Evolutionary conservation across 2,888 invertebrate genomes (phyloP).

Genomic region (Entomobrya multifasciata): DNA sequence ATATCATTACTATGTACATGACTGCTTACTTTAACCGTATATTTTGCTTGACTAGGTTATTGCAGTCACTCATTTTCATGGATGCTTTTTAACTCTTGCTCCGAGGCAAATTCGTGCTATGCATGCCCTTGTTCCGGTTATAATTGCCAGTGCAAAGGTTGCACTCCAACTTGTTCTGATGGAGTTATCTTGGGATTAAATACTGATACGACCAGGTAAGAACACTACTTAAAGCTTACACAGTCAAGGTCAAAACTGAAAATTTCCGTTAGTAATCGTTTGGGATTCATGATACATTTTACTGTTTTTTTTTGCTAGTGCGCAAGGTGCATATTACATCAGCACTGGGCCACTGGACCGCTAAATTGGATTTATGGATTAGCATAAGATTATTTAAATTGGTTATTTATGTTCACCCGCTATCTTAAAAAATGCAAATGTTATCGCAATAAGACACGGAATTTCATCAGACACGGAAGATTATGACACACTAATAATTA

Average conservation of each 20-base stretch:
- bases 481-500: background rate
- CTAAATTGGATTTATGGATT: background rate
- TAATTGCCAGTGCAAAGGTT: constrained; percentile 64
- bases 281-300: background rate
- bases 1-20: background rate
- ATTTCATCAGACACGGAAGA: background rate
- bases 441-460: background rate
- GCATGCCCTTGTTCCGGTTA: constrained; percentile 72
- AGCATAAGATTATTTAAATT: background rate
- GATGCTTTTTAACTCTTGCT: constrained; percentile 57
- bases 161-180: constrained; percentile 36
- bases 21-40: background rate
- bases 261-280: background rate
- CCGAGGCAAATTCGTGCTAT: constrained; percentile 21
- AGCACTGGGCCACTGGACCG: constrained; percentile 22
- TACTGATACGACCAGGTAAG: constrained; percentile 37
- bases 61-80: constrained; percentile 74
- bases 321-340: constrained; percentile 44
- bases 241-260: background rate
- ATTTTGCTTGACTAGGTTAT: constrained; percentile 53
- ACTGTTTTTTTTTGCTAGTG: constrained; percentile 1
- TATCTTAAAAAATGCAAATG: background rate
- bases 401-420: background rate
- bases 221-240: background rate
- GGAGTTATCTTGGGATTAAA: constrained; percentile 58